Percentiles rank a stretch among this genome's conserved stretches.
These are phyloP conservation scores for Stegodyphus dumicola DNA, from an alignment of 1,140 invertebrate genomes.

Conservation along the genomic window DNA sequence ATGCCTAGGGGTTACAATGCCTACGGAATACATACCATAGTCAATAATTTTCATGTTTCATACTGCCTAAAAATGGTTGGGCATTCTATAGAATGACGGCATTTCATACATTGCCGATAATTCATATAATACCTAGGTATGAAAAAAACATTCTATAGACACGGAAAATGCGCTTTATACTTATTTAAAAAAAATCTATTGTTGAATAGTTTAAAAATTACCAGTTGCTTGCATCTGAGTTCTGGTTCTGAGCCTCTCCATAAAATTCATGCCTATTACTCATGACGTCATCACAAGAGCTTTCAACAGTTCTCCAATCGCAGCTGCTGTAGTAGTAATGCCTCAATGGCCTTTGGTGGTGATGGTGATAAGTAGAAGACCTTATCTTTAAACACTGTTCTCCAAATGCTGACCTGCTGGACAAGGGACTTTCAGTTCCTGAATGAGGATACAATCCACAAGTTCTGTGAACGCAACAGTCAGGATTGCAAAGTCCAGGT, in stretches of 20 bases:
- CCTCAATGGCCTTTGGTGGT: conserved; percentile 20
- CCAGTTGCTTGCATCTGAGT: conserved; percentile 1
- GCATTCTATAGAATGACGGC: too few species aligned
- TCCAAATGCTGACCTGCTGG: conserved; percentile 7
- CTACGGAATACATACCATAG: too few species aligned
- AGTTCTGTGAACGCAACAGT: conserved; percentile 31
- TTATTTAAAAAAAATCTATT: too few species aligned
- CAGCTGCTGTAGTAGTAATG: conserved; percentile 25
- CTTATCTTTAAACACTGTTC: conserved; percentile 30
- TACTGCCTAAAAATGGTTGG: too few species aligned
- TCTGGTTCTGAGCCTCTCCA: not conserved
- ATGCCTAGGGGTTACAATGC: too few species aligned
- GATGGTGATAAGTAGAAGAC: not conserved
- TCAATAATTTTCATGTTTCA: too few species aligned
- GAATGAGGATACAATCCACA: not conserved
- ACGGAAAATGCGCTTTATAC: not conserved
- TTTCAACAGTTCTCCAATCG: conserved; percentile 29
- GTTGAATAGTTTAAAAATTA: not conserved
- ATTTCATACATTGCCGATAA: too few species aligned
- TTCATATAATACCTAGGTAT: too few species aligned
- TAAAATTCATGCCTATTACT: conserved; percentile 32
- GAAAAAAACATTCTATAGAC: too few species aligned
- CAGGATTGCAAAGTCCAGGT: conserved; percentile 23
- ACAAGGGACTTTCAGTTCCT: not conserved
- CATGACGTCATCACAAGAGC: conserved; percentile 7